Percentiles rank a stretch among this genome's conserved stretches.
phyloP scores from a whole-genome alignment of 1,140 invertebrate genomes.

The Chironomus striatipennis region DNA sequence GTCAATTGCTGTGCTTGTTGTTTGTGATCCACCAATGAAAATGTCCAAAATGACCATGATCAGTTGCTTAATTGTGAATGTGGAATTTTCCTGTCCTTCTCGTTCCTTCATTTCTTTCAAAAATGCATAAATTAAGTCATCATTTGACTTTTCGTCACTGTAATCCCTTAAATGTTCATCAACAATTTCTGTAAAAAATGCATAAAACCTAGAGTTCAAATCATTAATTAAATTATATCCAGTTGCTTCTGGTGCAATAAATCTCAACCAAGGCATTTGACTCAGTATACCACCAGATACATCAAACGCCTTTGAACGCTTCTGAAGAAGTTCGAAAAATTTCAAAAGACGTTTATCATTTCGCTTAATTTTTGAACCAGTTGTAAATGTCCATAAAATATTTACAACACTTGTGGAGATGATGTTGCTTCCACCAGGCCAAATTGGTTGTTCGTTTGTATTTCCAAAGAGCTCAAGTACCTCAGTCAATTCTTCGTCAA shows the following conservation, averaged over 20 bases:
- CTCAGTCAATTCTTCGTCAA: constrained; percentile 51
- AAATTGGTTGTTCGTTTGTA: constrained; percentile 34
- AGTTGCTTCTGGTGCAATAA: constrained; percentile 52
- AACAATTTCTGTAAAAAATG: constrained; percentile 51
- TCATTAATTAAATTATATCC: constrained; percentile 58
- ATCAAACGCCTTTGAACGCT: constrained; percentile 55
- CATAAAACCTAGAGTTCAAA: constrained; percentile 51
- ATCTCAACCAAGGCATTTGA: constrained; percentile 60
- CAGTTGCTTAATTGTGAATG: constrained; percentile 60
- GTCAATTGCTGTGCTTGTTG: constrained; percentile 61
- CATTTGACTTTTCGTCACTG: constrained; percentile 38
- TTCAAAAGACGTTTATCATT: constrained; percentile 47
- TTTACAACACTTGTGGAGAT: constrained; percentile 59
- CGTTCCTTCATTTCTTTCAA: constrained; percentile 55
- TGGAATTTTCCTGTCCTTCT: constrained; percentile 36
- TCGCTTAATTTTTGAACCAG: constrained; percentile 47
- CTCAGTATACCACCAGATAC: constrained; percentile 60
- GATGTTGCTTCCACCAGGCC: constrained; percentile 33
- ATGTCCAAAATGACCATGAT: constrained; percentile 60
- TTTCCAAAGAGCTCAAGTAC: constrained; percentile 44
- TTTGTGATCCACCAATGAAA: constrained; percentile 61
- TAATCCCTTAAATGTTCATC: constrained; percentile 49
- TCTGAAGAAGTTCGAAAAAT: constrained; percentile 53
- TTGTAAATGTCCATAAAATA: constrained; percentile 61
- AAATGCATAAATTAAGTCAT: constrained; percentile 71